Evolutionary conservation across 2,113 vertebrate genomes (phyloP), one percentile per base, ranked within the genome.

Genomic region (Blennius ocellaris): DNA sequence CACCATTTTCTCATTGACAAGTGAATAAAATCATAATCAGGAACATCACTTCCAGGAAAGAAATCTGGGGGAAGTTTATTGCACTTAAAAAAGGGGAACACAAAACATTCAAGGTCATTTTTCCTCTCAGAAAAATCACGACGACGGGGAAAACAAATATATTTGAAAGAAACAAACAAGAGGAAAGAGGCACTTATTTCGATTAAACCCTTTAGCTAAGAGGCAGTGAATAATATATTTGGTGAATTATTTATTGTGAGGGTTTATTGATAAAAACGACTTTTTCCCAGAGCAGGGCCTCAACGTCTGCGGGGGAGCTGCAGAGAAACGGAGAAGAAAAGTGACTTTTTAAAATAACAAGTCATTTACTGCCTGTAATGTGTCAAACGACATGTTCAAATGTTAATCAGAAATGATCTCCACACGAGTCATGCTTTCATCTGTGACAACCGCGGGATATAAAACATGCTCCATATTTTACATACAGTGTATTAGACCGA

Each of bases 181-280:
- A 60, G 17, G 21, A 74, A 52, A 5, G 11, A 6, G 6, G 6
- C 55, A 0, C 30, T 50, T 52, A 43, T 72, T 9, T 79, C 14
- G 14, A 62, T 81, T 64, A 60, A 59, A 45, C 30, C 76, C 53
- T 63, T 74, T 5, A 55, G 76, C 79, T 79, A 61, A 14, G 36
- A 74, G 56, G 62, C 44, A 65, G 63, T 70, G 43, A 87, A 82
- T 74, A 78, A 78, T 83, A 21, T 41, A 74, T 73, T 56, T 15
- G 15, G 40, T 87, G 60, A 86, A 86, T 90, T 52, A 87, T 86
- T 81, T 72, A 89, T 74, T 37, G 55, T 53, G 3, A 77, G 36
- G 21, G 8, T 69, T 81, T 82, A 78, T 82, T 82, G 73, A 79
- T 81, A 36, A 78, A 78, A 81, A 81, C 2, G 30, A 54, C 55